Percentiles rank a stretch among this genome's conserved stretches.
Conservation (phyloP, 2,113 vertebrate genomes). For the Orientallactaga bullata region DNA sequence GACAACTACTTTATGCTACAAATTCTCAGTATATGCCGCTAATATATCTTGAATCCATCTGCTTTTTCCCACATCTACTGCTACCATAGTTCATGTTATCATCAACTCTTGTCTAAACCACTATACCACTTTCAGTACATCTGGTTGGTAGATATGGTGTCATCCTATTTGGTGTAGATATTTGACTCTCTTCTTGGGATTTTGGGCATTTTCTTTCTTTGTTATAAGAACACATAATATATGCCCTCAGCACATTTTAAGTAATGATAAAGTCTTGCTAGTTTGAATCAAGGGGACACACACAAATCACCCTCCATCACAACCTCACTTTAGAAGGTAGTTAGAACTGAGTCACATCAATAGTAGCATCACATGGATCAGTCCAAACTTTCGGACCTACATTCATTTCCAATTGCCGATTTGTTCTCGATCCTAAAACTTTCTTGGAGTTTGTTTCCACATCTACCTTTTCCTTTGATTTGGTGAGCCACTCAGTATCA, state of each 20-base stretch:
- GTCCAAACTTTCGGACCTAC: not conserved
- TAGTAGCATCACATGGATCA: not conserved
- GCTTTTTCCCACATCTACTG: not conserved
- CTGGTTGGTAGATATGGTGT: not conserved
- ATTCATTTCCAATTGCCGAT: not conserved
- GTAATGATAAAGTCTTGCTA: not conserved
- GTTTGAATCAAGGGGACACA: not conserved
- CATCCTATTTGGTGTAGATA: not conserved
- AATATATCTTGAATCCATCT: not conserved
- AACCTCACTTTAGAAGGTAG: not conserved
- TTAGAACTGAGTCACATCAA: not conserved
- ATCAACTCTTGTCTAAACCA: not conserved
- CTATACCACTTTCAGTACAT: not conserved
- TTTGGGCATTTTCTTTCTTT: not conserved
- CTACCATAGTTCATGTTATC: not conserved
- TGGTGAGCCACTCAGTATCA: not conserved
- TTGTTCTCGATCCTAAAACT: not conserved
- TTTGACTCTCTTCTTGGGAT: not conserved
- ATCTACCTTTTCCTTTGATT: slow-evolving; percentile 36
- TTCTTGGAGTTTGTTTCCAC: not conserved
- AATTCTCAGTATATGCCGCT: not conserved
- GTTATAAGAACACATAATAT: not conserved
- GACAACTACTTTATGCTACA: not conserved
- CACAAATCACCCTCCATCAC: not conserved
- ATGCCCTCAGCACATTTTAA: not conserved